Percentiles rank a stretch among this genome's conserved stretches.
Evolutionary conservation across 2,113 vertebrate genomes (phyloP).

Genomic region (Thamnophis sirtalis): DNA sequence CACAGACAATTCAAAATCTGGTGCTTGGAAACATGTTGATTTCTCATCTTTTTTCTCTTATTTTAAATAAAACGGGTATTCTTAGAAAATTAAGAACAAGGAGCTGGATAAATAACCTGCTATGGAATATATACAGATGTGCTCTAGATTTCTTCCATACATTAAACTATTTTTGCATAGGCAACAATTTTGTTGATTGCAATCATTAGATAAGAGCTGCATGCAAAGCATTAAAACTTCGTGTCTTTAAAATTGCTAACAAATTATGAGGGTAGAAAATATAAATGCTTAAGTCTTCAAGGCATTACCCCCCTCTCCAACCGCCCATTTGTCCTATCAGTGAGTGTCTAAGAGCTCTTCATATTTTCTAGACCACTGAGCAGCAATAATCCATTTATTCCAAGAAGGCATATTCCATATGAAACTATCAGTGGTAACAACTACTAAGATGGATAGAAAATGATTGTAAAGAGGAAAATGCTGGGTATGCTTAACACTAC

Average conservation of each 20-base stretch:
- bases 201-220: background rate
- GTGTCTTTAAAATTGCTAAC: background rate
- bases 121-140: background rate
- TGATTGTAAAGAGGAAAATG: background rate
- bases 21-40: background rate
- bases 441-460: background rate
- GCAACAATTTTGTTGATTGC: background rate
- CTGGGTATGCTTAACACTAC: background rate
- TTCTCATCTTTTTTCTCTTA: background rate
- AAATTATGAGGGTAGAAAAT: background rate
- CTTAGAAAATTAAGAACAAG: background rate
- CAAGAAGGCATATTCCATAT: background rate
- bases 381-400: background rate
- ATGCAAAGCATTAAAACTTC: background rate
- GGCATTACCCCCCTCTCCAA: background rate
- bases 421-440: slow-evolving; percentile 2
- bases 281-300: background rate
- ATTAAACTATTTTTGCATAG: background rate
- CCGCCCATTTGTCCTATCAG: background rate
- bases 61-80: background rate
- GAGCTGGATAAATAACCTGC: background rate
- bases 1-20: background rate
- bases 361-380: background rate
- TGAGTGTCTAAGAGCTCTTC: background rate
- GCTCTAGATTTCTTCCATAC: background rate